phyloP scores from a whole-genome alignment of 2,797 vertebrate genomes.

The Notamacropus eugenii region DNA sequence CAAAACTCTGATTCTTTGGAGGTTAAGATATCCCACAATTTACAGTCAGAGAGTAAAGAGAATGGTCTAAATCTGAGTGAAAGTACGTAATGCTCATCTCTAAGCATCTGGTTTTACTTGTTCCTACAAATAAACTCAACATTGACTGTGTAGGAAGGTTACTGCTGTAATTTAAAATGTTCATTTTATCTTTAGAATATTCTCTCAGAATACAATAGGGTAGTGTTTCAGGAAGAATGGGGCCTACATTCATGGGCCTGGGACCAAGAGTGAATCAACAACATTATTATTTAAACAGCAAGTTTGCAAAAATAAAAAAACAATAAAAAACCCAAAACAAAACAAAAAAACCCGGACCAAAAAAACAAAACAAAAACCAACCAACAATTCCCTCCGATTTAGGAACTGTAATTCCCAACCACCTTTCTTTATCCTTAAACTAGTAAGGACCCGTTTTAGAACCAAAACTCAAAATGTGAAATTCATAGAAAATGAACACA shows the following conservation, averaged over 20 bases:
- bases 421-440: background rate
- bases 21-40: background rate
- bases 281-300: slow-evolving; percentile 27
- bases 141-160: background rate
- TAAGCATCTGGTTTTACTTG: background rate
- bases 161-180: slow-evolving; percentile 20
- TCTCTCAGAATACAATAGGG: background rate
- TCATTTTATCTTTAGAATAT: slow-evolving; percentile 26
- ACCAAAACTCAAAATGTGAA: background rate
- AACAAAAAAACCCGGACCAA: background rate
- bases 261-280: background rate
- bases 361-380: background rate
- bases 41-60: background rate
- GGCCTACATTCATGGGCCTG: background rate
- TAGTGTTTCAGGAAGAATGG: background rate
- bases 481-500: slow-evolving; percentile 8
- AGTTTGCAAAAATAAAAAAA: background rate
- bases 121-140: background rate
- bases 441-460: background rate
- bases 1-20: background rate
- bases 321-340: background rate
- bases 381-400: background rate
- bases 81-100: background rate
- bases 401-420: background rate
- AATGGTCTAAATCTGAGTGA: background rate